Evolutionary conservation across 2,888 invertebrate species (phyloP), one percentile per base, ranked within the genome.

Genomic region (Epinotia brunnichana): DNA sequence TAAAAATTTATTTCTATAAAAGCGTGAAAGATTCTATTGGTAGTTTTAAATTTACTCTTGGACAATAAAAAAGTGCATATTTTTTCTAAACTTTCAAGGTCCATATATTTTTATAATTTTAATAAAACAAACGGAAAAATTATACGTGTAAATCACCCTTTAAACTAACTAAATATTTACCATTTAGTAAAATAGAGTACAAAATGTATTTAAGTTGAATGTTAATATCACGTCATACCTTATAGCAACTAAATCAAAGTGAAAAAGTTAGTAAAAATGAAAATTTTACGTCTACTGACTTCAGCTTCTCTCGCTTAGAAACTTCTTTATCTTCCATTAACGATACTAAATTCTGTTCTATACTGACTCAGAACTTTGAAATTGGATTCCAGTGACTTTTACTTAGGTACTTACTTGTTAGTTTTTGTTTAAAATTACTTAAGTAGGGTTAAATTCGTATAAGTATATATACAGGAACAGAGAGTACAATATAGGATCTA

Each of bases 291-390:
- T 48, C 35, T 17, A 51, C n/a, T 53, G 44, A n/a, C 61, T 44
- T 29, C 13, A 61, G 5, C 19, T 67, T 48, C 59, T 57, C 24
- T 56, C 41, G n/a, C 17, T 15, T 44, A 39, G 44, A 62, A 70
- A 57, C n/a, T 69, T 56, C 54, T 69, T 62, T 63, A 63, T 63
- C 44, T 48, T 24, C 13, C 17, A 39, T 54, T 62, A 56, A 56
- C 44, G 54, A 48, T 64, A 39, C 21, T 57, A 51, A 64, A 56
- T 48, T 64, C 48, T 48, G 21, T 51, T 59, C 39, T 15, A 57
- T n/a, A 7, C n/a, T 51, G 13, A 11, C 51, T 63, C 10, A 56
- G 48, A 64, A 57, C 17, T 70, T 70, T 11, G 3, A 70, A n/a
- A 70, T 57, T 39, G 39, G 51, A 56, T 63, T 56, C 19, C 13